Percentiles rank a stretch among this genome's conserved stretches.
phyloP scores from a whole-genome alignment of 2,888 invertebrate species.

The Altica lythri region DNA sequence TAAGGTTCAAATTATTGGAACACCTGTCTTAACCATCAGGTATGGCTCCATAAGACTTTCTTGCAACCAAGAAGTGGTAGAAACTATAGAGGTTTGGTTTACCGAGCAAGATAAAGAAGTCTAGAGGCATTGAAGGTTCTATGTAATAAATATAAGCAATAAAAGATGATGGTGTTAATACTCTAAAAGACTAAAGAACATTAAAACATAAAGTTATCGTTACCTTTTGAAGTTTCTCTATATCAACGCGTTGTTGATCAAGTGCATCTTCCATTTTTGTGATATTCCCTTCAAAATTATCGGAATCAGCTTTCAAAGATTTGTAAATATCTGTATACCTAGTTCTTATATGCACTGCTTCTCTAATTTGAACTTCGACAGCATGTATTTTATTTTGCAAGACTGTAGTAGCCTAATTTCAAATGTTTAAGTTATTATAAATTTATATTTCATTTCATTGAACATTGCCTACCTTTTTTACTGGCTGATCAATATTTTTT shows the following conservation, averaged over 20 bases:
- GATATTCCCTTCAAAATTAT: constrained; percentile 74
- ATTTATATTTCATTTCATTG: neutral
- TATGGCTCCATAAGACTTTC: too few relatives aligned
- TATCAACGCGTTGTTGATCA: constrained; percentile 72
- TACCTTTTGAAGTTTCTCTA: constrained; percentile 69
- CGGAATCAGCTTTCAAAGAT: constrained; percentile 71
- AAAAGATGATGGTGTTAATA: too few relatives aligned
- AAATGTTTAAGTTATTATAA: neutral
- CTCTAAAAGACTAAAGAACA: too few relatives aligned
- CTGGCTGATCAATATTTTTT: constrained; percentile 60
- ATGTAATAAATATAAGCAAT: too few relatives aligned
- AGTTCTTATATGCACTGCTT: constrained; percentile 77
- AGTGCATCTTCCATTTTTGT: constrained; percentile 71
- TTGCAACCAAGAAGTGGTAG: too few relatives aligned
- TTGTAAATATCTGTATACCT: constrained; percentile 76
- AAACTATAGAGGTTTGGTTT: too few relatives aligned
- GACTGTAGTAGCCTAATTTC: constrained; percentile 64
- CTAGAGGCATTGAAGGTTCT: too few relatives aligned
- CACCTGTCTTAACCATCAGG: too few relatives aligned
- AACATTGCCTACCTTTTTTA: constrained; percentile 68
- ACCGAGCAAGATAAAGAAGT: too few relatives aligned
- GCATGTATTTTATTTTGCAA: constrained; percentile 83
- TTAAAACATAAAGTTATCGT: too few relatives aligned
- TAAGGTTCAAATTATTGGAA: too few relatives aligned
- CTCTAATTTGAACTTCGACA: constrained; percentile 79